These are phyloP conservation scores for Thinocorus orbignyianus DNA, from an alignment of 2,113 vertebrate genomes.

Conservation along the genomic window DNA sequence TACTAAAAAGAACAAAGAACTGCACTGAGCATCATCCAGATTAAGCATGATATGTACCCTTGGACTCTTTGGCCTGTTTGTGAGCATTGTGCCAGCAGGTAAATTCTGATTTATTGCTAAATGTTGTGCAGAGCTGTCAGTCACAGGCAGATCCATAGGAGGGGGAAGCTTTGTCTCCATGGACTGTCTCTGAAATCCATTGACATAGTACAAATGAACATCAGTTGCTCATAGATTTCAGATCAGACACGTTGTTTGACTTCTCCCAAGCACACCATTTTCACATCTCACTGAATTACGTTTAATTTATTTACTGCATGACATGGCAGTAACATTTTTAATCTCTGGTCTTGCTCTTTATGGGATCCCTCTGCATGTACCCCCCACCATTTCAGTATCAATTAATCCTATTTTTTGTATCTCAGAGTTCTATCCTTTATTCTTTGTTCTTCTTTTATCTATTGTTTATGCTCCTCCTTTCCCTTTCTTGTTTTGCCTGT, in stretches of 20 bases:
- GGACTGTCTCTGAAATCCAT: neutral
- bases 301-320: neutral
- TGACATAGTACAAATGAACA: neutral
- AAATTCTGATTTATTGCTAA: neutral
- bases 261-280: neutral
- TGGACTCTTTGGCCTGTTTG: neutral
- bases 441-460: slow-evolving; percentile 67
- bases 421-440: slow-evolving; percentile 24
- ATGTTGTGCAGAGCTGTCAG: neutral
- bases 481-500: slow-evolving; percentile 59
- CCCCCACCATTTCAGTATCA: neutral
- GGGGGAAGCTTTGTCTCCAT: neutral
- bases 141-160: neutral
- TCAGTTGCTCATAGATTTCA: neutral
- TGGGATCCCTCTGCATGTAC: neutral
- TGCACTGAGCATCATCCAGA: neutral
- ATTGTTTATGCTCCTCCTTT: slow-evolving; percentile 61
- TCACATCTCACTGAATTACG: neutral
- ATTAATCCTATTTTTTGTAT: slow-evolving; percentile 53
- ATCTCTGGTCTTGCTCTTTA: neutral
- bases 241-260: neutral
- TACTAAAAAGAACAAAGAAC: neutral
- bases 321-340: neutral
- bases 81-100: neutral
- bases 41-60: neutral